Base-by-base conservation (phyloP, 92 coral and sea anemone genomes). In the Plumapathes pennacea region DNA sequence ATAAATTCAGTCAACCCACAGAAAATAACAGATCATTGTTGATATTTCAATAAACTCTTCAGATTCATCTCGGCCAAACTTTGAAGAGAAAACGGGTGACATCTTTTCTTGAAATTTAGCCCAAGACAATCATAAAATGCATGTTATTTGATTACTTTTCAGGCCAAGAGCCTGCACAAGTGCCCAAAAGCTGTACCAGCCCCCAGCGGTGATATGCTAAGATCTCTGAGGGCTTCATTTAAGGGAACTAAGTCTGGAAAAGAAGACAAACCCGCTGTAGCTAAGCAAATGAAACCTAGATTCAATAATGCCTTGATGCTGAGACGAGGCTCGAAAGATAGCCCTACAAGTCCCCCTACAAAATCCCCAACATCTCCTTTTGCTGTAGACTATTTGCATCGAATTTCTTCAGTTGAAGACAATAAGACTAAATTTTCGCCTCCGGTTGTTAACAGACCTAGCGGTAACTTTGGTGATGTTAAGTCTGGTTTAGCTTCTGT, bases 161-260 rank as follows among this genome's bases (percentile, higher is more conserved):
- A 85, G 89, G 86, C 96, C 62, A 76, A 87, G 62, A 78, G 80
- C 69, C 85, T 87, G 74, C 89, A 51, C 62, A 56, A 63, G 19
- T 65, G 68, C 34, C 44, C 71, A 30, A 66, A 85, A 17, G 44
- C 68, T 25, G 86, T 82, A 14, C 80, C 89, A 19, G 64, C 75
- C 10, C 96, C 96, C 34, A 53, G 77, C 40, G 67, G 83, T 33
- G 96, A 74, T 13, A 78, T 83, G 74, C 67, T 87, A 15, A 53
- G 57, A 57, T 89, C 96, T 4, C 77, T 87, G 53, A 52, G 96
- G 25, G 60, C 60, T 53, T 55, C 78, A 1, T n/a, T n/a, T n/a
- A 64, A 71, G 40, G 61, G 14, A 41, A 64, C 15, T 62, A 66
- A 7, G 31, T 62, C 85, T 44, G 26, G 34, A 55, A 69, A 64